phyloP scores from a whole-genome alignment of 2,888 invertebrate genomes.

The Watsonalla binaria region DNA sequence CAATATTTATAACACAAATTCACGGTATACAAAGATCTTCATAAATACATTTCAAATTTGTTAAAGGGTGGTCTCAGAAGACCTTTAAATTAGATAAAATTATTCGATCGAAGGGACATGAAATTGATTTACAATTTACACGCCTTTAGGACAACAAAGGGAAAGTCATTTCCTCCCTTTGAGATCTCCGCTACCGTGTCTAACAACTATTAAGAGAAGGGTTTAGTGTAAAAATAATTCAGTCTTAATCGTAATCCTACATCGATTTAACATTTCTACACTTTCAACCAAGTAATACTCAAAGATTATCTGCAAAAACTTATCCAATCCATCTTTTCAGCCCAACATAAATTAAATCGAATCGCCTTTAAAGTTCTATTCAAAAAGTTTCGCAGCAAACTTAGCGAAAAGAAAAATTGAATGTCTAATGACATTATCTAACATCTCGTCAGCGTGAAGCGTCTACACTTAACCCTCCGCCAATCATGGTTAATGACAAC shows the following conservation, averaged over 20 bases:
- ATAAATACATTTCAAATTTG: slow-evolving; percentile 5
- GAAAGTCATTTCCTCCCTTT: slow-evolving; percentile 61
- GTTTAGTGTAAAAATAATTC: slow-evolving; percentile 5
- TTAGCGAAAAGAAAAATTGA: slow-evolving; percentile 1
- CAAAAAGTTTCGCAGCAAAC: slow-evolving; percentile 19
- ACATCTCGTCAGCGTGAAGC: slow-evolving; percentile 9
- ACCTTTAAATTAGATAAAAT: slow-evolving; percentile 26
- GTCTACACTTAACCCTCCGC: slow-evolving; percentile 25
- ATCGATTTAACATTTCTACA: too few species aligned
- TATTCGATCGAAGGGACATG: slow-evolving; percentile 41
- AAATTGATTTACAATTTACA: slow-evolving; percentile 57
- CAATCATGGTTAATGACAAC: slow-evolving; percentile 57
- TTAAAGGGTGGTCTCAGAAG: slow-evolving; percentile 32
- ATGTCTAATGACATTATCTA: slow-evolving; percentile 7
- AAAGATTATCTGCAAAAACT: background rate
- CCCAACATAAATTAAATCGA: slow-evolving; percentile 26
- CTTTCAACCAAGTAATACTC: background rate
- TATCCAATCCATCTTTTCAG: too few species aligned
- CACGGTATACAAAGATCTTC: too few species aligned
- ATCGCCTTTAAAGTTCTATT: slow-evolving; percentile 16
- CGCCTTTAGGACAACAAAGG: slow-evolving; percentile 41
- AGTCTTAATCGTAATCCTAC: background rate
- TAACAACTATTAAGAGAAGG: slow-evolving; percentile 19
- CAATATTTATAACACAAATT: too few species aligned
- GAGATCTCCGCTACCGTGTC: slow-evolving; percentile 33